These are phyloP conservation scores for Matsumurasca onukii DNA, from an alignment of 1,140 invertebrate species.

Conservation along the genomic window DNA sequence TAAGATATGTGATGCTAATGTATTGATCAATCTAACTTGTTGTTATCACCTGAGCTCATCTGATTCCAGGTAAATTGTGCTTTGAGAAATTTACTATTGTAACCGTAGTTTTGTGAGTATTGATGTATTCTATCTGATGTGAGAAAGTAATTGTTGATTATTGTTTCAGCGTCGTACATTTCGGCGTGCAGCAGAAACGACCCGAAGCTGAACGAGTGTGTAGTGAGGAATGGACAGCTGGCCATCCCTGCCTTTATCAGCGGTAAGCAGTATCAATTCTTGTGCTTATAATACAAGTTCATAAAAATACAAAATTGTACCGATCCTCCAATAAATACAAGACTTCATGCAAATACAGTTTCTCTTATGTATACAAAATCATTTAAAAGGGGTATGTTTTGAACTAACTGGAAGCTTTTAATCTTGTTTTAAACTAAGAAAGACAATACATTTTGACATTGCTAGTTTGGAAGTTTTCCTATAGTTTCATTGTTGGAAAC, in stretches of 20 bases:
- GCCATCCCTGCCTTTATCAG: conserved; percentile 50
- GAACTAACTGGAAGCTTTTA: not conserved
- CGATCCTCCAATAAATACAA: not conserved
- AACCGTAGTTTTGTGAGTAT: not conserved
- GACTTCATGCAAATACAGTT: not conserved
- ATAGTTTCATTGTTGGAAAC: too few species aligned
- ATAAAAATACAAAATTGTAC: not conserved
- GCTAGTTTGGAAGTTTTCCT: too few species aligned
- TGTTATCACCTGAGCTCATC: too few species aligned
- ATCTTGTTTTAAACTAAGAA: not conserved
- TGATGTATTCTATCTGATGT: not conserved
- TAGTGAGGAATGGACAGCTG: conserved; percentile 48
- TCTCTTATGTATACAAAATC: not conserved
- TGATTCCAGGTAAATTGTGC: not conserved
- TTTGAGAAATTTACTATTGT: not conserved
- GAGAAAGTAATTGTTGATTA: not conserved
- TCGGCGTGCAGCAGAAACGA: conserved; percentile 51
- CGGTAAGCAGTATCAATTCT: conserved; percentile 43
- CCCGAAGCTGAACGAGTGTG: conserved; percentile 49
- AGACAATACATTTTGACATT: not conserved
- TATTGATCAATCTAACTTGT: too few species aligned
- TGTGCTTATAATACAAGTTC: not conserved
- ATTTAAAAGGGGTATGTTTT: not conserved
- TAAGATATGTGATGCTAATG: too few species aligned
- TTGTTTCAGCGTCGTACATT: conserved; percentile 47